Conservation (phyloP, 2,797 vertebrate genomes). For the Micromesistius poutassou region DNA sequence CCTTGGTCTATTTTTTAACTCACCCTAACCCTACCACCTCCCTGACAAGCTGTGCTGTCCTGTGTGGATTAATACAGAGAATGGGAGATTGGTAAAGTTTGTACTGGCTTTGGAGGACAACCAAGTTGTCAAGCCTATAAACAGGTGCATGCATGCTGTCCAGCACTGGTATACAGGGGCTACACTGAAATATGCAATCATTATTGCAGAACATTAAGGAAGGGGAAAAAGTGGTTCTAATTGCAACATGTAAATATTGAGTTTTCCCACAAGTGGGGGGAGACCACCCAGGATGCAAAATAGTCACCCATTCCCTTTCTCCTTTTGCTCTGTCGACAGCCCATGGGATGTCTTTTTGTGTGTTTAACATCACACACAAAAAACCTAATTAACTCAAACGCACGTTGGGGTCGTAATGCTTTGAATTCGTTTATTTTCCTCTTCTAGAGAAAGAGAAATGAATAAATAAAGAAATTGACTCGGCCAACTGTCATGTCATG, state of each 20-base stretch:
- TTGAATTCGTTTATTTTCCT: not conserved
- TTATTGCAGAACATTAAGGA: constrained; percentile 78
- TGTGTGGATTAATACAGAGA: not conserved
- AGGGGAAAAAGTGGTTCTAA: constrained; percentile 80
- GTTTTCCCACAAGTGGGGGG: constrained; percentile 83
- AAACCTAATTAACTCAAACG: constrained; percentile 61
- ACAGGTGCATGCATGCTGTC: constrained; percentile 68
- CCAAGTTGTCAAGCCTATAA: constrained; percentile 33
- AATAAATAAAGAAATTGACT: constrained; percentile 34
- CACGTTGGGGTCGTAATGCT: constrained; percentile 64
- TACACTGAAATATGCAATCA: constrained; percentile 43
- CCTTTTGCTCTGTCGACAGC: constrained; percentile 65
- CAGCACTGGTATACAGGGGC: constrained; percentile 50
- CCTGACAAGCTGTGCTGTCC: not conserved
- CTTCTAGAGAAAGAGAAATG: constrained; percentile 33
- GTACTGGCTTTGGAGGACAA: not conserved
- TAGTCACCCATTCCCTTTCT: constrained; percentile 64
- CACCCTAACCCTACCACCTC: too few species aligned
- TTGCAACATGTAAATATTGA: constrained; percentile 87
- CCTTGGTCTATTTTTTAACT: not conserved
- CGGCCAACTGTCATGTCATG: constrained; percentile 37
- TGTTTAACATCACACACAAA: constrained; percentile 60
- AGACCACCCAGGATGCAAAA: constrained; percentile 85
- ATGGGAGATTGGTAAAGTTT: too few species aligned
- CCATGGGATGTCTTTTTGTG: constrained; percentile 72